Evolutionary conservation across 2,888 invertebrate genomes (phyloP).

Genomic region (Gastracanthus pulcherrimus): DNA sequence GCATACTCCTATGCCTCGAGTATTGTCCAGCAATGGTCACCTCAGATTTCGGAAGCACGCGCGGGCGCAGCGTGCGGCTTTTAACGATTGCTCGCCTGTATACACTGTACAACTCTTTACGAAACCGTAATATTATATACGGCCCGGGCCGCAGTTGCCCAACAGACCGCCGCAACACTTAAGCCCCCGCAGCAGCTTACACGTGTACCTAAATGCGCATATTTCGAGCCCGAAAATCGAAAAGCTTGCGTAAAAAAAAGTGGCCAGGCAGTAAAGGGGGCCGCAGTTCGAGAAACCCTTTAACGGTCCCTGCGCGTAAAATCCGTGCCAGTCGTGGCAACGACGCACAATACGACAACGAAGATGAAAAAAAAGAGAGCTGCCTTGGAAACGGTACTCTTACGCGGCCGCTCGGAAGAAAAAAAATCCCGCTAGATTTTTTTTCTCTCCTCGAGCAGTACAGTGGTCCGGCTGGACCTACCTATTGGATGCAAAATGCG

Average conservation of each 20-base stretch:
- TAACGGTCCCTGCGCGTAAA: conserved; percentile 29
- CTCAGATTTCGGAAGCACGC: conserved; percentile 54
- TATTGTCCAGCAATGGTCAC: conserved; percentile 57
- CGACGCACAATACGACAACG: neutral
- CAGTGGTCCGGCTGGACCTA: neutral
- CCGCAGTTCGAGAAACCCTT: conserved; percentile 16
- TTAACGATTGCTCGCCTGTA: too few relatives aligned
- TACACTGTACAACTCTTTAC: conserved; percentile 21
- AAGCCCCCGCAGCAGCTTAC: too few relatives aligned
- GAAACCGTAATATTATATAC: conserved; percentile 17
- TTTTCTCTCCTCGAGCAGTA: neutral
- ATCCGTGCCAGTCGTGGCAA: conserved; percentile 33
- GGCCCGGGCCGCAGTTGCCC: neutral
- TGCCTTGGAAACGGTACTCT: conserved; percentile 25
- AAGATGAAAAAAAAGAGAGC: neutral
- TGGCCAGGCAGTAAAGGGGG: neutral
- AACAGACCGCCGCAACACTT: neutral
- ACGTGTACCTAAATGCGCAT: too few relatives aligned
- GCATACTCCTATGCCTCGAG: neutral
- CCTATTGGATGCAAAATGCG: neutral
- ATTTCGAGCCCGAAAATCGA: neutral
- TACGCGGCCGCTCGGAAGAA: neutral
- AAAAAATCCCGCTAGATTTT: conserved; percentile 35
- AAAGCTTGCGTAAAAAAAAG: conserved; percentile 22
- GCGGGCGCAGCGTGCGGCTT: conserved; percentile 34